Evolutionary conservation across 2,888 invertebrate genomes (phyloP).

Genomic region (Galeopsomyia nigrocyanea): DNA sequence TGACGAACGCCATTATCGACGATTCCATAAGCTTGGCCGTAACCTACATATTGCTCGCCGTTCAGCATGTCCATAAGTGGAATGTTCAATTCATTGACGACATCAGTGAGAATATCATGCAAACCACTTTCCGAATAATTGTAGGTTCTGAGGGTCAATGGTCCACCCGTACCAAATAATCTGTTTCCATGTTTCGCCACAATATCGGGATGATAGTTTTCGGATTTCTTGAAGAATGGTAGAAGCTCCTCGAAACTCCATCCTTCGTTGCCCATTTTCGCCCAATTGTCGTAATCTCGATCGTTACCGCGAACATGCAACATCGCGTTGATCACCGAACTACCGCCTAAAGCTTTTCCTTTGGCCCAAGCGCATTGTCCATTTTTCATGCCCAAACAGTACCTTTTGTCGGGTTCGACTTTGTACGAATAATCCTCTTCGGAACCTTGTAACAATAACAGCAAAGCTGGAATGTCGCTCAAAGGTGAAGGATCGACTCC

Average conservation of each 20-base stretch:
- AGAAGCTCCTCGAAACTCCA: constrained; percentile 73
- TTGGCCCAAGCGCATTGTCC: constrained; percentile 71
- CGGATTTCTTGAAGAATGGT: constrained; percentile 61
- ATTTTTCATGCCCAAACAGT: constrained; percentile 63
- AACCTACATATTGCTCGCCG: constrained; percentile 69
- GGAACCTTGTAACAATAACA: constrained; percentile 58
- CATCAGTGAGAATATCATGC: constrained; percentile 67
- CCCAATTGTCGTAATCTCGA: constrained; percentile 77
- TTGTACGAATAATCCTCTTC: constrained; percentile 70
- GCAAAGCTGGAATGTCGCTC: constrained; percentile 69
- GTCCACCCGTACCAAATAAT: constrained; percentile 69
- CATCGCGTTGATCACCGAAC: constrained; percentile 77
- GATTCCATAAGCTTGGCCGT: constrained; percentile 69
- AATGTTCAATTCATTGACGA: constrained; percentile 70
- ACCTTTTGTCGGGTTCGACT: constrained; percentile 68
- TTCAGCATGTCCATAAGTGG: constrained; percentile 66
- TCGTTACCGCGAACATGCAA: constrained; percentile 76
- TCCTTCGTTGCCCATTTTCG: constrained; percentile 72
- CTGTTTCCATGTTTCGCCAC: constrained; percentile 62
- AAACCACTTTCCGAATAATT: constrained; percentile 61
- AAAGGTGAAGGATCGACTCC: constrained; percentile 69
- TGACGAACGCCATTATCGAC: constrained; percentile 66
- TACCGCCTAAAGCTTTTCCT: constrained; percentile 78
- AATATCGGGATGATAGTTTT: constrained; percentile 55
- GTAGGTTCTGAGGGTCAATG: constrained; percentile 68